These are phyloP conservation scores for Pogonomyrmex californicus DNA, from an alignment of 1,140 invertebrate genomes.

Conservation along the genomic window DNA sequence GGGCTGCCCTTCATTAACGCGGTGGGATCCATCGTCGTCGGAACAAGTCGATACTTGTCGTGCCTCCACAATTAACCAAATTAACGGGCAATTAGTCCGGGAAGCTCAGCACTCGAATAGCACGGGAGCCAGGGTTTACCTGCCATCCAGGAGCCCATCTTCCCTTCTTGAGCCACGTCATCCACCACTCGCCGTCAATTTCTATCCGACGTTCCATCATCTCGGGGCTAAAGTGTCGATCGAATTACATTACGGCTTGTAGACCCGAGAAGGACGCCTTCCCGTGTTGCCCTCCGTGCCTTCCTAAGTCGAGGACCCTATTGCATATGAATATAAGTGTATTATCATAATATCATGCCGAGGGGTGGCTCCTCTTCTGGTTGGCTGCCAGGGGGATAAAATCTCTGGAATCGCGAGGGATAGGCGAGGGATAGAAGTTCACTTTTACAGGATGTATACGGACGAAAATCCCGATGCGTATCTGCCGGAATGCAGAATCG, in stretches of 20 bases:
- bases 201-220: constrained; percentile 78
- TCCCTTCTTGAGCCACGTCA: constrained; percentile 63
- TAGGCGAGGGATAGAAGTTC: constrained; percentile 41
- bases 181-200: constrained; percentile 71
- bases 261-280: constrained; percentile 63
- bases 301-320: constrained; percentile 75
- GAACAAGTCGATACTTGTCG: constrained; percentile 38
- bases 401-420: constrained; percentile 44
- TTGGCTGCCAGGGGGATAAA: constrained; percentile 71
- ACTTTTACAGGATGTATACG: constrained; percentile 72
- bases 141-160: constrained; percentile 12
- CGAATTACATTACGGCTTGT: constrained; percentile 77
- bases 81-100: constrained; percentile 76
- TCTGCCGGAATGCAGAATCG: constrained; percentile 60
- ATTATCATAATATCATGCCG: constrained; percentile 83
- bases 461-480: constrained; percentile 71
- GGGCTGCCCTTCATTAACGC: constrained; percentile 34
- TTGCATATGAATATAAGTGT: constrained; percentile 84
- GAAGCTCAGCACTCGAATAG: constrained; percentile 60
- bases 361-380: constrained; percentile 74
- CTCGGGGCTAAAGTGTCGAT: constrained; percentile 78
- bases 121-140: constrained; percentile 59
- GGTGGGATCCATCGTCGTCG: constrained; percentile 25
- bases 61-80: constrained; percentile 74
- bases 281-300: constrained; percentile 65